Base-by-base conservation (phyloP, 2,797 vertebrate species). In the Lutjanus argentimaculatus region DNA sequence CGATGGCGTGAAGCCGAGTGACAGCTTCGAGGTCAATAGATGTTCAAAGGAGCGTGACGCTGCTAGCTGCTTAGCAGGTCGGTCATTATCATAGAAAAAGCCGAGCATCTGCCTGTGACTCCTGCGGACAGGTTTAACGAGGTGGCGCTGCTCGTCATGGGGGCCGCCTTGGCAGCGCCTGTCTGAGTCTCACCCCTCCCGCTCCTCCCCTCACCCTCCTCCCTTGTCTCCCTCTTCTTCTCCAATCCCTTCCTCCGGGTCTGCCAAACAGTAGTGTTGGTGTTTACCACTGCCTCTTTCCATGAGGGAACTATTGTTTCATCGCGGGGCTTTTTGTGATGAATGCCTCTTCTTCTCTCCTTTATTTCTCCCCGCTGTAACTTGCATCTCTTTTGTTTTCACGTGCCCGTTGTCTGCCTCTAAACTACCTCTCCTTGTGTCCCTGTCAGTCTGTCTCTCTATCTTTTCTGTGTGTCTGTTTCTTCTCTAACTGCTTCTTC, bases 101-200 rank as follows among this genome's bases (percentile, higher is more conserved):
- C 85, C 45, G 83, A 93, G 92, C 92, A 91, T 91, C 89, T 91
- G 86, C 85, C 87, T 82, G 80, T 76, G 87, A 90, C 87, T 90
- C 89, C 81, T 61, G 76, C 82, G 88, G 89, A 90, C 89, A 80
- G 89, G 87, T 90, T 91, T 92, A 94, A 93, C 90, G 79, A 93
- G 93, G 91, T 87, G 87, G 79, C 46, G 63, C 83, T 68, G 83
- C 85, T 88, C 69, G 85, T 91, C 87, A 85, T 52, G 82, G 79
- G 82, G 77, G 67, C 67, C 36, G 67, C 80, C 71, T 88, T 91
- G 88, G 90, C 90, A 86, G 72, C 66, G 72, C 63, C 69, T 83
- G 79, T 82, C 85, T 73, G 62, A 72, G 78, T 75, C 81, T 74
- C 45, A 4, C 68, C 64, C 70, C 67, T 52, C 65, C 74, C 57